Evolutionary conservation across 92 coral and sea anemone species (phyloP).

Genomic region (Phenganax stokvisi): DNA sequence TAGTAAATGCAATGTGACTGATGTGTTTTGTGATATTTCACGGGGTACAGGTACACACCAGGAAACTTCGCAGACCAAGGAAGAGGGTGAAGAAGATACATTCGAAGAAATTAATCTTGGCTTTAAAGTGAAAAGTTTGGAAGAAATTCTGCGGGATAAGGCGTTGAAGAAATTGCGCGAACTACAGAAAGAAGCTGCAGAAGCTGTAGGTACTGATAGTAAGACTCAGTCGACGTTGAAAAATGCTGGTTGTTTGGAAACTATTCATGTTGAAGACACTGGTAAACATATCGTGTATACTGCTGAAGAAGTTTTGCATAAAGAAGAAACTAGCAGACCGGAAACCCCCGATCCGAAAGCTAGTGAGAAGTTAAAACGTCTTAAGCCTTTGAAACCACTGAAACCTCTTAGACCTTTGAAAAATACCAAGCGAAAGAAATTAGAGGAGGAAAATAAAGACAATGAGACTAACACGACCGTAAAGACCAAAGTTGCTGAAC

Average conservation of each 20-base stretch:
- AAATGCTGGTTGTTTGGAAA: constrained; percentile 14
- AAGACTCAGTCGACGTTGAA: constrained; percentile 10
- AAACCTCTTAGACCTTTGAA: constrained; percentile 33
- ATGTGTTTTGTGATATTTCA: background rate
- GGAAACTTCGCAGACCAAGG: constrained; percentile 6
- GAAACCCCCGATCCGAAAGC: background rate
- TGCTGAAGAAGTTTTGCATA: constrained; percentile 3
- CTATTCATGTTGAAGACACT: constrained; percentile 9
- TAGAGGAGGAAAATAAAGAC: background rate
- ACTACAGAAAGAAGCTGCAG: constrained; percentile 45
- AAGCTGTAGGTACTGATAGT: constrained; percentile 5
- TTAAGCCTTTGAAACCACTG: constrained; percentile 15
- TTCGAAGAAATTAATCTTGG: constrained; percentile 45
- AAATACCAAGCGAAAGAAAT: constrained; percentile 6
- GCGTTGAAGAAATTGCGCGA: constrained; percentile 83
- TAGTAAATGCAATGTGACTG: too few species aligned
- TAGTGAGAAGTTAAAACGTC: constrained; percentile 20
- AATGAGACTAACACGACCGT: background rate
- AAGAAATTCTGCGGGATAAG: constrained; percentile 86
- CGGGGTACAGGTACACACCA: background rate
- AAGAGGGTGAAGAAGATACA: constrained; percentile 41
- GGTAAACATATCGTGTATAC: background rate
- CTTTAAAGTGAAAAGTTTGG: constrained; percentile 77
- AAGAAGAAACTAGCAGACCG: background rate
- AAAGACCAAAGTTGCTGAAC: background rate